phyloP scores from a whole-genome alignment of 2,888 invertebrate species.

The Octonoba sinensis region DNA sequence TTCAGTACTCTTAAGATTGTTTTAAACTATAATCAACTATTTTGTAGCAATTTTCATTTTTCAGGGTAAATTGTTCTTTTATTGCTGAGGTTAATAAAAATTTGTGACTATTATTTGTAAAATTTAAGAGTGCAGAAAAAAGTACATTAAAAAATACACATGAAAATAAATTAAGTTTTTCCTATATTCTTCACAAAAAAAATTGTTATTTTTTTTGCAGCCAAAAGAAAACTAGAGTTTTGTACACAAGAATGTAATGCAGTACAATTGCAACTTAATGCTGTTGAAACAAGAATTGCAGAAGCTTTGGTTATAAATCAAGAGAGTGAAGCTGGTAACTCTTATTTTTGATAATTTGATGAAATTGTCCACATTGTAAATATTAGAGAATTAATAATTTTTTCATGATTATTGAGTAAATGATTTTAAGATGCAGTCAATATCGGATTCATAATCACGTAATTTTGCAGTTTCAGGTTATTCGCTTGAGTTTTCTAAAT shows the following conservation, averaged over 20 bases:
- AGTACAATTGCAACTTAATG: slow-evolving; percentile 35
- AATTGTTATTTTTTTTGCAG: slow-evolving; percentile 9
- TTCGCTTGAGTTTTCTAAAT: too few relatives aligned
- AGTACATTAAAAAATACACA: background rate
- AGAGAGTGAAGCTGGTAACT: slow-evolving; percentile 43
- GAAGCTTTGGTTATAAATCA: slow-evolving; percentile 25
- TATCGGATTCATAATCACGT: too few relatives aligned
- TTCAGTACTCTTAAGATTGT: too few relatives aligned
- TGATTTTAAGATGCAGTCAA: too few relatives aligned
- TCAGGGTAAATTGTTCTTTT: too few relatives aligned
- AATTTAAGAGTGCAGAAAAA: too few relatives aligned
- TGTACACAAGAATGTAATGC: slow-evolving; percentile 44
- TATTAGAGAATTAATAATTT: background rate
- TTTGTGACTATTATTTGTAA: too few relatives aligned
- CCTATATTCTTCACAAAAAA: background rate
- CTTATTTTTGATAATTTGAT: background rate
- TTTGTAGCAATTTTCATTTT: too few relatives aligned
- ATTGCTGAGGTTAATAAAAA: too few relatives aligned
- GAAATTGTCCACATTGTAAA: background rate
- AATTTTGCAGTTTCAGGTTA: too few relatives aligned
- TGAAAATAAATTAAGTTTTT: background rate
- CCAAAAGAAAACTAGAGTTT: slow-evolving; percentile 26
- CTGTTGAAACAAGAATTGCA: slow-evolving; percentile 34
- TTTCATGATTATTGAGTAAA: too few relatives aligned
- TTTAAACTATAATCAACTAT: too few relatives aligned